Evolutionary conservation across 1,140 invertebrate genomes (phyloP).

Genomic region (Papilio machaon): DNA sequence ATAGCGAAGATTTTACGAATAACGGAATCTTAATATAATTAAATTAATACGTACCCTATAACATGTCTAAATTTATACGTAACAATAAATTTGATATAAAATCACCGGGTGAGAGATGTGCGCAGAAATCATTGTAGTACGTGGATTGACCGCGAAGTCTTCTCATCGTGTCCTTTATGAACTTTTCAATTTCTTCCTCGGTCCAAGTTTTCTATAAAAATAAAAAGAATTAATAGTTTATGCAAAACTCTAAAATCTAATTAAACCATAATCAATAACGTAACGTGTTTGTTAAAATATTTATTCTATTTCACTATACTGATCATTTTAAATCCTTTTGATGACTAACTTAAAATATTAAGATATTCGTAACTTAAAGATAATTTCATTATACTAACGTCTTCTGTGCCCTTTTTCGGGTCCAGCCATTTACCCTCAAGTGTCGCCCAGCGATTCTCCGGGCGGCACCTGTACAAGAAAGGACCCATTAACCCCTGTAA

Average conservation of each 20-base stretch:
- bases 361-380: background rate
- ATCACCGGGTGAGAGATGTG: constrained; percentile 60
- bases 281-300: too few relatives aligned
- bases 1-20: too few relatives aligned
- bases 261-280: too few relatives aligned
- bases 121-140: constrained; percentile 71
- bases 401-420: constrained; percentile 64
- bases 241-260: background rate
- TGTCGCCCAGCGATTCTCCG: constrained; percentile 70
- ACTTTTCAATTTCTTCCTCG: constrained; percentile 67
- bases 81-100: background rate
- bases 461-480: constrained; percentile 60
- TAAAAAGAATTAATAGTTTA: background rate
- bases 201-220: constrained; percentile 63
- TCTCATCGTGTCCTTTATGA: constrained; percentile 70
- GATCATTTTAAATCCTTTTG: too few relatives aligned
- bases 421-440: constrained; percentile 73
- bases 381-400: constrained; percentile 58
- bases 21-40: too few relatives aligned
- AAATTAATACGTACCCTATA: too few relatives aligned
- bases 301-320: too few relatives aligned
- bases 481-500: background rate
- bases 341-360: too few relatives aligned
- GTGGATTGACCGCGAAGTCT: constrained; percentile 70
- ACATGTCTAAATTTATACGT: too few relatives aligned